A percentile compares a stretch with the other conserved stretches of the same genome.
phyloP scores from a whole-genome alignment of 1,140 invertebrate species.

The Ganaspis sp. region DNA sequence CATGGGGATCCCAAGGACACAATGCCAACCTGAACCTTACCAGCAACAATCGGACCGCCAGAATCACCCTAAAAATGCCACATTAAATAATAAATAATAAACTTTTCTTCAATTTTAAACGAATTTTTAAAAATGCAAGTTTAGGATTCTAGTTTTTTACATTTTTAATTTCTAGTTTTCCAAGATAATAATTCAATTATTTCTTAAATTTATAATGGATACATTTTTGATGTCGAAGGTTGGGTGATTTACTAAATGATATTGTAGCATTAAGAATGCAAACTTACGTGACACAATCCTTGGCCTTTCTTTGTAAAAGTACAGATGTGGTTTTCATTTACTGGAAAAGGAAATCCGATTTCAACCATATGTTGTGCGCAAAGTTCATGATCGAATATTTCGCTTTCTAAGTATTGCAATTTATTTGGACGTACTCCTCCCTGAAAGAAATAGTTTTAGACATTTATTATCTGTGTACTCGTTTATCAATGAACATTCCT shows the following conservation, averaged over 20 bases:
- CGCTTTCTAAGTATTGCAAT: background rate
- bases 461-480: too few relatives aligned
- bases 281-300: conserved; percentile 13
- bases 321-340: background rate
- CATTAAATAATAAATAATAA: background rate
- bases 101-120: too few relatives aligned
- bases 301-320: background rate
- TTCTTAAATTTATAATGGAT: too few relatives aligned
- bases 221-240: too few relatives aligned
- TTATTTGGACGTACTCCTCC: background rate
- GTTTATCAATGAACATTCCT: too few relatives aligned
- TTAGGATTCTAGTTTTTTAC: too few relatives aligned
- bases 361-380: background rate
- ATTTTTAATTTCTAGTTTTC: too few relatives aligned
- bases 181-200: too few relatives aligned
- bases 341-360: background rate
- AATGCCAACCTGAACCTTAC: background rate
- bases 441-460: too few relatives aligned
- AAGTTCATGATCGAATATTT: background rate
- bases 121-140: background rate
- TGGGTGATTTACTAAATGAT: too few relatives aligned
- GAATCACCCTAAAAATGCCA: background rate
- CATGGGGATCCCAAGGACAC: background rate
- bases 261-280: too few relatives aligned
- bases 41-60: background rate